A percentile compares a stretch with the other conserved stretches of the same genome.
Evolutionary conservation across 2,888 invertebrate species (phyloP).

Genomic region (Cheilosia variabilis): DNA sequence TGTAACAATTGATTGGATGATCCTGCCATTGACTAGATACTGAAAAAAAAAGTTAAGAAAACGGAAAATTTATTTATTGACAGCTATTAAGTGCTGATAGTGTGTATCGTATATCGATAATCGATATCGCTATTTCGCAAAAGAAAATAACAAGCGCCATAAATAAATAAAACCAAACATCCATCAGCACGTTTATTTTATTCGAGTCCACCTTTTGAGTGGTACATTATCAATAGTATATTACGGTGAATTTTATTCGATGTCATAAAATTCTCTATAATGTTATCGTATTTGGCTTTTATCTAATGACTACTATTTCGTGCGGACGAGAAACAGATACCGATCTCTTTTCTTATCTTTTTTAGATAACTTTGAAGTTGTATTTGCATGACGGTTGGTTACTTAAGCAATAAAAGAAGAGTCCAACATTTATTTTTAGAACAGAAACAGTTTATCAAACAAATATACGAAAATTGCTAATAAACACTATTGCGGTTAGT

Average conservation of each 20-base stretch:
- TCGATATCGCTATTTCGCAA: background rate
- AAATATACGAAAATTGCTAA: too few relatives aligned
- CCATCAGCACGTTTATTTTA: background rate
- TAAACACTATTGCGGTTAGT: too few relatives aligned
- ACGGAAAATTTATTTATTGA: conserved; percentile 15
- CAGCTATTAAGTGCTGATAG: background rate
- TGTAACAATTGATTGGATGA: conserved; percentile 79
- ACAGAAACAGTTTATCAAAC: too few relatives aligned
- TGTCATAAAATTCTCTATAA: conserved; percentile 5
- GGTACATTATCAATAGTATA: conserved; percentile 6
- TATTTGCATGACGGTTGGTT: background rate
- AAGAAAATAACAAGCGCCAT: conserved; percentile 16
- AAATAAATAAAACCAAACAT: conserved; percentile 44
- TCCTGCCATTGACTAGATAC: conserved; percentile 75
- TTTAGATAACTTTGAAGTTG: too few relatives aligned
- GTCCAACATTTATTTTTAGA: background rate
- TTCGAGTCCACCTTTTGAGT: conserved; percentile 1
- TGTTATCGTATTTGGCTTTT: conserved; percentile 15
- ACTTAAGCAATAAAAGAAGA: background rate
- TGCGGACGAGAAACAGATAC: background rate
- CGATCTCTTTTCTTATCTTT: background rate
- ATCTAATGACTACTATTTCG: background rate
- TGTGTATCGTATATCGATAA: conserved; percentile 16
- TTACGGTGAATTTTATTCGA: too few relatives aligned
- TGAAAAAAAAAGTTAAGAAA: conserved; percentile 9